Base-by-base conservation (phyloP, 2,888 invertebrate species). In the Aphidoletes aphidimyza region DNA sequence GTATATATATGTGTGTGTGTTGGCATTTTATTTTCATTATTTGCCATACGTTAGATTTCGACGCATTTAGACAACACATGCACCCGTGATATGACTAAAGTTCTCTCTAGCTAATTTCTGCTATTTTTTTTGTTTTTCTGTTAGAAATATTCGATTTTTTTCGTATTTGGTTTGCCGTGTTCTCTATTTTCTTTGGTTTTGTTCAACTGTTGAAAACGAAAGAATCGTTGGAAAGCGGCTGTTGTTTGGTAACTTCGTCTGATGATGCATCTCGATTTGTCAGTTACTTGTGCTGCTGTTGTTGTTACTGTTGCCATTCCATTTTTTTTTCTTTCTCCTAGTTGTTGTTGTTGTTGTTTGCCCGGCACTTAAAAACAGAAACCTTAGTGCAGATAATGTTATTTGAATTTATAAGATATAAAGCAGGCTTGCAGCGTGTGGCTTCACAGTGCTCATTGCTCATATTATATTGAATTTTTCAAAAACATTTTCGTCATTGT, bases 351-450 rank as follows among this genome's bases (percentile, higher is more conserved):
- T 6, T 47, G 9, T 47, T 6, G 22, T 54, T 54, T 54, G 54
- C 22, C 6, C 11, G 54, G 26, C 26, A 54, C 54, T 54, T 26
- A 54, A 54, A 26, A n/a, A 54, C 54, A 54, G 54, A 54, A 54
- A 54, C 54, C 54, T 26, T 54, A 8, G 5, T 3, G 26, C 54
- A 54, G 22, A 54, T n/a, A 54, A 54, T 22, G 54, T 22, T 26
- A 54, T 54, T 54, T 54, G 54, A 54, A 54, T 54, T 47, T 47
- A 17, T 47, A 14, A 47, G 47, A 47, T 47, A 47, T 47, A 47
- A 47, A 47, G 47, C 47, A 47, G 47, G 11, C 8, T n/a, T 42
- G 47, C 17, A 17, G 17, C 19, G 47, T 42, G 11, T 47, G 47
- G 47, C 47, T 47, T 47, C 47, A 42, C 6, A 9, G 42, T 42